Percentiles rank a stretch among this genome's conserved stretches.
Conservation (phyloP, 2,113 vertebrate species). For the Vidua macroura region DNA sequence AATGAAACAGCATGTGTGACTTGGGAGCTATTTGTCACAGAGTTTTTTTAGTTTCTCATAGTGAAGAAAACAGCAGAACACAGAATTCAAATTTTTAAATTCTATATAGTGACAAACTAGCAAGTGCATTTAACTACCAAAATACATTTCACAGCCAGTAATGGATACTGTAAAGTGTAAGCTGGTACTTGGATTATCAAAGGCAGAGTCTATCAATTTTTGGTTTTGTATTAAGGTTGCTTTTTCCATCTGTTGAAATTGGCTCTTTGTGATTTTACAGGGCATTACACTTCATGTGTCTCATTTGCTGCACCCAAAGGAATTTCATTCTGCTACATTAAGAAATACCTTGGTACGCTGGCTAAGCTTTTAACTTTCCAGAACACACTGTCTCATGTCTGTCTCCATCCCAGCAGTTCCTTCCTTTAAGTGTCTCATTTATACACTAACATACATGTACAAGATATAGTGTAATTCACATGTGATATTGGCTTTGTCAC, state of each 20-base stretch:
- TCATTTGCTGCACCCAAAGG: conserved; percentile 76
- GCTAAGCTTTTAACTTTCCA: conserved; percentile 33
- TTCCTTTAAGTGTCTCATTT: background rate
- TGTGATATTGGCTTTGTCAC: background rate
- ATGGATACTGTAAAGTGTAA: conserved; percentile 46
- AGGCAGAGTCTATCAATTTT: conserved; percentile 24
- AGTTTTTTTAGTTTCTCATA: background rate
- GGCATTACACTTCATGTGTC: conserved; percentile 79
- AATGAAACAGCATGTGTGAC: background rate
- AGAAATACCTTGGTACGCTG: conserved; percentile 38
- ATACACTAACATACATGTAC: background rate
- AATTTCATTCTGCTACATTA: conserved; percentile 77
- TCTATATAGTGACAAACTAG: conserved; percentile 6
- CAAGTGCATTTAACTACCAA: conserved; percentile 29
- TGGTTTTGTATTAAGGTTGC: conserved; percentile 47
- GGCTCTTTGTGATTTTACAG: conserved; percentile 79
- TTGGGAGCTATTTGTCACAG: background rate
- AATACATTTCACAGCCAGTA: conserved; percentile 15
- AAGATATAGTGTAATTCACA: background rate
- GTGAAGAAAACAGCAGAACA: background rate
- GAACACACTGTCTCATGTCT: background rate
- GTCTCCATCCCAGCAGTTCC: background rate
- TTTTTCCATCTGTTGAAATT: conserved; percentile 54
- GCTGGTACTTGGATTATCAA: conserved; percentile 30
- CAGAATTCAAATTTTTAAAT: background rate